These are phyloP conservation scores for Meriones psammophilus DNA, from an alignment of 2,797 vertebrate species.

Conservation along the genomic window DNA sequence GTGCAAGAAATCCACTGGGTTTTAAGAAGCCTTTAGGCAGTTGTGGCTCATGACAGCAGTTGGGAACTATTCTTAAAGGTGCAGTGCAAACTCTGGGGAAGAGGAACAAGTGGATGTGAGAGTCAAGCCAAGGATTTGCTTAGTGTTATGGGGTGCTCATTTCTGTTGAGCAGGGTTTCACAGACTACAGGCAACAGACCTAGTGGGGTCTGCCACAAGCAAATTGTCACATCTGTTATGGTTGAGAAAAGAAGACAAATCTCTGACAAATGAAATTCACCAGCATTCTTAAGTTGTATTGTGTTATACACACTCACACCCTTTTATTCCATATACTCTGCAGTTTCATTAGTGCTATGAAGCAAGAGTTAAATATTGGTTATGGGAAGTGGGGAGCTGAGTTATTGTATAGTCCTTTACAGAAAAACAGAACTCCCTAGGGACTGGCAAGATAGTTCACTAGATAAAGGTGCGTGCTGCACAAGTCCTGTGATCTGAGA, in stretches of 20 bases:
- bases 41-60: not conserved
- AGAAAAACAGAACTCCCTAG: not conserved
- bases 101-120: not conserved
- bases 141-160: not conserved
- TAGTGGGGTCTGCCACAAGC: not conserved
- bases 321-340: not conserved
- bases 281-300: not conserved
- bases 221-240: not conserved
- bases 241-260: not conserved
- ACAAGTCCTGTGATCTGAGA: not conserved
- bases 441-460: too few species aligned
- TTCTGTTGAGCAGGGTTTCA: not conserved
- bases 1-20: not conserved
- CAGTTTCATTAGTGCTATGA: not conserved
- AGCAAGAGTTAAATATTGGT: not conserved
- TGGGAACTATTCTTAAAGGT: not conserved
- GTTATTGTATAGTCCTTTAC: not conserved
- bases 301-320: not conserved
- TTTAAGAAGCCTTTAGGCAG: not conserved
- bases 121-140: not conserved
- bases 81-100: not conserved
- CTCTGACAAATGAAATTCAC: not conserved
- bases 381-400: not conserved
- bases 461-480: not conserved
- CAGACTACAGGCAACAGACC: not conserved